These are phyloP conservation scores for Camelus dromedarius DNA, from an alignment of 2,113 vertebrate genomes.

Conservation along the genomic window DNA sequence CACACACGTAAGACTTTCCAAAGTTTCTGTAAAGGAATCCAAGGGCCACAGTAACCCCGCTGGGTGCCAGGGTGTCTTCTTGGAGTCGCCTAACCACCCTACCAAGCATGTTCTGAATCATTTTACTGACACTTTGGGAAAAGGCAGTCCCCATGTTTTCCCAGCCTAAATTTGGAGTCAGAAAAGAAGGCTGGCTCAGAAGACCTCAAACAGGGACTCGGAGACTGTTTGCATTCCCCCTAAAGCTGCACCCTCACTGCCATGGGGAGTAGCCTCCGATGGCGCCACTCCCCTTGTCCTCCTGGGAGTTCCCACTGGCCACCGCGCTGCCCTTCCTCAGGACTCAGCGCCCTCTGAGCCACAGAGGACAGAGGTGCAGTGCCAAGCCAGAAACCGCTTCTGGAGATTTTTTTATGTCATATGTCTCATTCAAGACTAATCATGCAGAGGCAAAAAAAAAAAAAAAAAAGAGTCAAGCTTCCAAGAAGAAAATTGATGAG, in stretches of 20 bases:
- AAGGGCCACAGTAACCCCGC: background rate
- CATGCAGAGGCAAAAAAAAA: background rate
- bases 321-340: background rate
- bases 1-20: background rate
- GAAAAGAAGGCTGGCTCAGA: background rate
- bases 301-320: background rate
- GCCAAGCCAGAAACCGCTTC: background rate
- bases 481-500: slow-evolving; percentile 55
- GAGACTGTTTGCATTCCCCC: background rate
- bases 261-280: background rate
- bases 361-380: background rate
- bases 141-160: background rate
- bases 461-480: background rate
- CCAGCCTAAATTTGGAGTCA: background rate
- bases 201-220: background rate
- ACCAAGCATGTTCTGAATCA: background rate
- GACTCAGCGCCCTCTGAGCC: background rate
- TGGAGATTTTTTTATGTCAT: background rate
- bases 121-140: background rate
- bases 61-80: background rate
- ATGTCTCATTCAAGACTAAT: slow-evolving; percentile 42
- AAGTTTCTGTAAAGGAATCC: background rate
- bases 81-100: background rate
- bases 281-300: background rate
- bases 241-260: accelerated